Conservation (phyloP, 2,113 vertebrate species). For the Clarias macrocephalus region DNA sequence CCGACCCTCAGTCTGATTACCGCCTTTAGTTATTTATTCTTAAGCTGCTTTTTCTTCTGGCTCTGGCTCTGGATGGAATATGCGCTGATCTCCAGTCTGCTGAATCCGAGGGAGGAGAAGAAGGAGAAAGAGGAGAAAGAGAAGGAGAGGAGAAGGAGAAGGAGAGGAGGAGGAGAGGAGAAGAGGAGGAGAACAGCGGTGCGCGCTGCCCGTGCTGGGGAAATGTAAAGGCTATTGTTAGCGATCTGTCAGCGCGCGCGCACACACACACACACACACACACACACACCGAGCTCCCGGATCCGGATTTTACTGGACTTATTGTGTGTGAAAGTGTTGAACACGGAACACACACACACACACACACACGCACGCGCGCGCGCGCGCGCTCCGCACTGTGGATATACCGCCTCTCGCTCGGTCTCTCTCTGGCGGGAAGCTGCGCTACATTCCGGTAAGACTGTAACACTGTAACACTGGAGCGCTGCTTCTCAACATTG, state of each 20-base stretch:
- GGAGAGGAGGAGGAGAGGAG: not conserved
- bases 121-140: not conserved
- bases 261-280: conserved; percentile 1
- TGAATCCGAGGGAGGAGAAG: not conserved
- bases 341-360: not conserved
- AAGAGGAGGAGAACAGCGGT: too few species aligned
- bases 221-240: conserved; percentile 33
- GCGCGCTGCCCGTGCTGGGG: conserved; percentile 3
- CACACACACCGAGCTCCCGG: conserved; percentile 10
- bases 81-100: not conserved
- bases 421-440: not conserved
- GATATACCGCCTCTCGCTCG: conserved; percentile 40
- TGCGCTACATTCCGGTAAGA: conserved; percentile 2
- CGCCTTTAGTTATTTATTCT: not conserved
- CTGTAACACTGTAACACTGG: not conserved
- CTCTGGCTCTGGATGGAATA: conserved; percentile 3
- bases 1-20: too few species aligned
- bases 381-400: conserved; percentile 27
- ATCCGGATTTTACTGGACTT: conserved; percentile 26
- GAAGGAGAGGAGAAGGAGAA: not conserved
- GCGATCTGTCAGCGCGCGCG: conserved; percentile 23
- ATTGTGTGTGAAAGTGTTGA: not conserved
- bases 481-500: too few species aligned
- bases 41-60: not conserved
- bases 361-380: too few species aligned